phyloP scores from a whole-genome alignment of 2,113 vertebrate genomes.

The Saguinus midas region DNA sequence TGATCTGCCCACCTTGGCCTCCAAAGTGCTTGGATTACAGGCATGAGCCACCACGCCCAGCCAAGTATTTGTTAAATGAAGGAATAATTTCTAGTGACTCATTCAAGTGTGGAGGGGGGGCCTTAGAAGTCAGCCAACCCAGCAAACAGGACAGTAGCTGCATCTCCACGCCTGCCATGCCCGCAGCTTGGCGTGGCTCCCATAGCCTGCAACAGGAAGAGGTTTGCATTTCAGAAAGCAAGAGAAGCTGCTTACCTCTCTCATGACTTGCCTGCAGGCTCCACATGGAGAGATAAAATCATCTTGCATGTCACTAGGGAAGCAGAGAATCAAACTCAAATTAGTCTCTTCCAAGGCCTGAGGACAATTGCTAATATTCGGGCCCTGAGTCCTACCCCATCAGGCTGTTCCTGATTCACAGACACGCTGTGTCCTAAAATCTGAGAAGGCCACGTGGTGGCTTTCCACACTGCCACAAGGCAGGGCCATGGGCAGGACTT shows the following conservation, averaged over 20 bases:
- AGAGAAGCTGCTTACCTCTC: slow-evolving; percentile 88
- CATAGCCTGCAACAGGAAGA: background rate
- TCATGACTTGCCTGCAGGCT: slow-evolving; percentile 95
- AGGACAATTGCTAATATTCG: background rate
- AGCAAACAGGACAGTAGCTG: background rate
- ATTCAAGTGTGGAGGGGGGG: background rate
- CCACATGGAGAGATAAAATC: slow-evolving; percentile 92
- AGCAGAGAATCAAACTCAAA: slow-evolving; percentile 52
- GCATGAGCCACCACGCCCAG: too few species aligned
- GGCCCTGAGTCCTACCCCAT: background rate
- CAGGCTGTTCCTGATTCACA: background rate
- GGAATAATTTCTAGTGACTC: background rate
- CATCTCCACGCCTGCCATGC: background rate
- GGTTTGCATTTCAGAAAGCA: background rate
- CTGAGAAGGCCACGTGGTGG: background rate
- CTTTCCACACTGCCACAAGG: background rate
- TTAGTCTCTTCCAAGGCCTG: background rate
- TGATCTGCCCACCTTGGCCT: too few species aligned
- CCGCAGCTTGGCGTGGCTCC: background rate
- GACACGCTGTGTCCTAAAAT: background rate
- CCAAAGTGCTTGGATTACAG: too few species aligned
- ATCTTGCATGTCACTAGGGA: slow-evolving; percentile 87
- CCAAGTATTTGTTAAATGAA: background rate
- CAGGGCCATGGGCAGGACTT: background rate
- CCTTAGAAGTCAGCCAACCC: background rate